These are phyloP conservation scores for Dilophus febrilis DNA, from an alignment of 2,888 invertebrate species.

Conservation along the genomic window DNA sequence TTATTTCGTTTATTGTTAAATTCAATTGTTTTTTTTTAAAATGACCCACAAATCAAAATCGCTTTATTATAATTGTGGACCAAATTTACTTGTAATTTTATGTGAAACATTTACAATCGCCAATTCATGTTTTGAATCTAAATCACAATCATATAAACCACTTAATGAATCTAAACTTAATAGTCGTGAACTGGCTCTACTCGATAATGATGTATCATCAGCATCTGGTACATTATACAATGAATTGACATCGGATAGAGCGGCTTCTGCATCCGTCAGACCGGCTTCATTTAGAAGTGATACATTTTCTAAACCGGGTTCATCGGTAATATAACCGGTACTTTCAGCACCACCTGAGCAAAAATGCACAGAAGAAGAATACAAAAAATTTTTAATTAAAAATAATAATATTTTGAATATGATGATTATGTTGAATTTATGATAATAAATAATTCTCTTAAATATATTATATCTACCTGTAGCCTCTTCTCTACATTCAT, in stretches of 20 bases:
- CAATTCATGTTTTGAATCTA: constrained; percentile 31
- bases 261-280: constrained; percentile 74
- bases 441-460: too few species aligned
- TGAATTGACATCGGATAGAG: constrained; percentile 72
- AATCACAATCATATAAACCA: constrained; percentile 57
- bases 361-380: too few species aligned
- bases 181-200: constrained; percentile 65
- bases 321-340: constrained; percentile 75
- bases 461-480: constrained; percentile 26
- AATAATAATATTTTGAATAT: too few species aligned
- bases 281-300: constrained; percentile 75
- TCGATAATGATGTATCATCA: constrained; percentile 62
- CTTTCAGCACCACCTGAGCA: constrained; percentile 47
- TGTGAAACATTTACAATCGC: constrained; percentile 31
- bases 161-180: constrained; percentile 66
- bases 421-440: too few species aligned
- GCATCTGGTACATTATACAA: constrained; percentile 51
- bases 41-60: too few species aligned
- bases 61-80: constrained; percentile 13
- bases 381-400: too few species aligned
- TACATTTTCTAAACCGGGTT: constrained; percentile 69
- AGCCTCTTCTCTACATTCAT: constrained; percentile 44
- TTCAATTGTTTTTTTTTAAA: too few species aligned
- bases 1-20: too few species aligned
- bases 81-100: constrained; percentile 31